A percentile compares a stretch with the other conserved stretches of the same genome.
These are phyloP conservation scores for Rosalia funebris DNA, from an alignment of 2,888 invertebrate species.

Conservation along the genomic window DNA sequence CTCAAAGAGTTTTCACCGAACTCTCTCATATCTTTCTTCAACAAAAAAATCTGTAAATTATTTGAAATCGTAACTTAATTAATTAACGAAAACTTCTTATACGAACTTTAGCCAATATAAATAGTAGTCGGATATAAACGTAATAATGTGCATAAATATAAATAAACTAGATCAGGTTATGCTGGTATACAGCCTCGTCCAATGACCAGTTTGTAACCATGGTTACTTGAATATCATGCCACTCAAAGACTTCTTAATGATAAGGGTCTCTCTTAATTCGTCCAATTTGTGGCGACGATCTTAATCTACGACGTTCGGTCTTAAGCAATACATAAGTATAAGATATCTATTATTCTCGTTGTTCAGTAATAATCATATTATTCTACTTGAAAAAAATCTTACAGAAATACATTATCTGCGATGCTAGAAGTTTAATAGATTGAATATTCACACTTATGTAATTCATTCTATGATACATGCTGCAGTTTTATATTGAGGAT, in stretches of 20 bases:
- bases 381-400: no score
- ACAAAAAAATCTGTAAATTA: neutral
- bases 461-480: no score
- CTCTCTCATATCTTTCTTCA: neutral
- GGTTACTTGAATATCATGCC: constrained; percentile 18
- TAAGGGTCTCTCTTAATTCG: constrained; percentile 5
- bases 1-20: constrained; percentile 10
- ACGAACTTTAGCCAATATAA: no score
- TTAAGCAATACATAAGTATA: neutral
- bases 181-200: constrained; percentile 21
- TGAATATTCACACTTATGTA: no score
- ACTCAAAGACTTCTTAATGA: constrained; percentile 14
- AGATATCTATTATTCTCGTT: no score
- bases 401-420: no score
- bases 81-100: no score
- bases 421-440: no score
- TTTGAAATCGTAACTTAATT: no score
- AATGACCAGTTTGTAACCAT: constrained; percentile 27
- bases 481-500: no score
- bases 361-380: no score
- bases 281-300: constrained; percentile 1
- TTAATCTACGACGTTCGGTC: neutral
- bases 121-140: neutral
- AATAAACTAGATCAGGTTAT: constrained; percentile 23
- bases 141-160: constrained; percentile 5